Evolutionary conservation across 2,797 vertebrate species (phyloP), one percentile per base, ranked within the genome.

Genomic region (Esox lucius): DNA sequence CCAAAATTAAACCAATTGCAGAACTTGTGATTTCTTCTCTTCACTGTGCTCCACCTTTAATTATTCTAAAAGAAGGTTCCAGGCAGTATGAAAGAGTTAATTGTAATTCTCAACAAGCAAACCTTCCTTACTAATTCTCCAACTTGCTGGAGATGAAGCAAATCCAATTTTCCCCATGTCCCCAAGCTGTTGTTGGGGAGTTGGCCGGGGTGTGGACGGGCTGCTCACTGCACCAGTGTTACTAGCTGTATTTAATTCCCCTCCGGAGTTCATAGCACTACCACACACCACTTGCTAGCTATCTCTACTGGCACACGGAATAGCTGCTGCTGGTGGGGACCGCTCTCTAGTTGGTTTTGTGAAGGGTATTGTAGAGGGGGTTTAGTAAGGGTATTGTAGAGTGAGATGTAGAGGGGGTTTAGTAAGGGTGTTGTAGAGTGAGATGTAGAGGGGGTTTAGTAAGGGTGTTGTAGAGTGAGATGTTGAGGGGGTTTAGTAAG

Each of bases 31-130:
- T 81, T 81, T 72, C 31, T 81, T 74, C 31, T 83, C 78, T 81
- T 74, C 77, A 74, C 77, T 87, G 65, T 22, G 51, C 78, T 80
- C 53, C 70, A 68, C 75, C 80, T 70, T 80, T 80, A 84, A 85
- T 83, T 85, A 83, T 89, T 86, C 86, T 77, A 77, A 22, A 13
- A 66, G 79, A 76, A 74, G 39, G 48, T 81, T 83, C 70, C 12
- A 22, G 79, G 79, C 80, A 8, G 72, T 39, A 77, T 82, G 70
- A 59, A 59, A 59, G 70, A 76, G 85, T 83, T 86, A 83, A 81
- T 76, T 78, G 67, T 83, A 80, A 89, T 85, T 84, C 81, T 87
- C 17, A 68, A 56, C 72, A 89, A 89, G 75, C 80, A 78, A 76
- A 82, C 83, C 84, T 82, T 75, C 77, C 80, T 87, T 82, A 76